These are phyloP conservation scores for Araneus ventricosus DNA, from an alignment of 1,140 invertebrate species.

Conservation along the genomic window DNA sequence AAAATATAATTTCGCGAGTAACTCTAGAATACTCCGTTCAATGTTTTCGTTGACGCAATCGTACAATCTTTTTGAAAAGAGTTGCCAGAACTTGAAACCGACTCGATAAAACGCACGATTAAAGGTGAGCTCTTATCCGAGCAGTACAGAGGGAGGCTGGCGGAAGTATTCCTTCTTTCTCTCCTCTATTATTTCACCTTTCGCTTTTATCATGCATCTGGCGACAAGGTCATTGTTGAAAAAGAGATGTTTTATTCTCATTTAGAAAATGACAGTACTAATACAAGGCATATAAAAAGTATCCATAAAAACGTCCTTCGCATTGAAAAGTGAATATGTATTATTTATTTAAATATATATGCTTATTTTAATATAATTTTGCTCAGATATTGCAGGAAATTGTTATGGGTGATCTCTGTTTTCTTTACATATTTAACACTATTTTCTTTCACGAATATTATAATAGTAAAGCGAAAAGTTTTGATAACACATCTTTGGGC, in stretches of 20 bases:
- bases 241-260: neutral
- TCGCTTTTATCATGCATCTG: conserved; percentile 4
- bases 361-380: neutral
- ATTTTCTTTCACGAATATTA: too few species aligned
- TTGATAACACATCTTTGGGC: too few species aligned
- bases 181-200: neutral
- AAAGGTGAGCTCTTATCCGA: neutral
- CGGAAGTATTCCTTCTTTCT: conserved; percentile 1
- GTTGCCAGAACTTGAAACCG: neutral
- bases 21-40: neutral
- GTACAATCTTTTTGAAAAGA: neutral
- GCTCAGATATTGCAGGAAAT: neutral
- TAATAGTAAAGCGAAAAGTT: too few species aligned
- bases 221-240: conserved; percentile 10
- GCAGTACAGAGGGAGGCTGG: neutral
- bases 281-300: neutral
- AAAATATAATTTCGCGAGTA: neutral
- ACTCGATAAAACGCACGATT: neutral
- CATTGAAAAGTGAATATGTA: neutral
- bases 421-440: too few species aligned
- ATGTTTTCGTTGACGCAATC: neutral
- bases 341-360: too few species aligned
- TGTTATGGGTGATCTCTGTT: too few species aligned
- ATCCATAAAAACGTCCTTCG: neutral
- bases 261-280: neutral